Evolutionary conservation across 2,888 invertebrate genomes (phyloP).

Genomic region (Cheiracanthium punctorium): DNA sequence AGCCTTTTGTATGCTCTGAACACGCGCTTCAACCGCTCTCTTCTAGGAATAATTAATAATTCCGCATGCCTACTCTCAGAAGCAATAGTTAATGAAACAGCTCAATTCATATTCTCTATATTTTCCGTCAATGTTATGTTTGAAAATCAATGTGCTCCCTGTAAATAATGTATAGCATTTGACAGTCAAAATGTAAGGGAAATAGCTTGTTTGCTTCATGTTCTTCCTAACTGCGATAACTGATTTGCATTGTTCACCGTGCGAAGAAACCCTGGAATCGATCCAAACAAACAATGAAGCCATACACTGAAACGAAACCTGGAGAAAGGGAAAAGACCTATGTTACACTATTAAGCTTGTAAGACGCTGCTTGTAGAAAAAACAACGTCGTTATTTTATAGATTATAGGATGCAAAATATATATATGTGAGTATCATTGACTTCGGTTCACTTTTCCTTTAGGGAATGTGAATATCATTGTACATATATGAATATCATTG

Average conservation of each 20-base stretch:
- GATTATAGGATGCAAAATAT: not conserved
- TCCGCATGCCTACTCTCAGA: slow-evolving; percentile 45
- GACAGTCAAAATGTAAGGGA: slow-evolving; percentile 30
- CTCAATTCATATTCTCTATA: slow-evolving; percentile 63
- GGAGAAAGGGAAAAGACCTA: slow-evolving; percentile 2
- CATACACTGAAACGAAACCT: slow-evolving; percentile 32
- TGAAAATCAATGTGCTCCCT: slow-evolving; percentile 55
- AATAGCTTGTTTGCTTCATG: slow-evolving; percentile 43
- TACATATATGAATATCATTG: not conserved
- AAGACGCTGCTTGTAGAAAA: not conserved
- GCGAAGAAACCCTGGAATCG: slow-evolving; percentile 25
- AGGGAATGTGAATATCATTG: no score
- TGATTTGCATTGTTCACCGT: slow-evolving; percentile 30
- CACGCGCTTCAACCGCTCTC: slow-evolving; percentile 37
- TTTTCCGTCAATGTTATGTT: slow-evolving; percentile 55
- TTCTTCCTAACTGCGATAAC: slow-evolving; percentile 28
- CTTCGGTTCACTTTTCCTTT: not conserved
- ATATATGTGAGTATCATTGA: not conserved
- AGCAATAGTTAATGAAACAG: slow-evolving; percentile 67
- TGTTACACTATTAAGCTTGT: not conserved
- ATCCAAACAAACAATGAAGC: slow-evolving; percentile 48
- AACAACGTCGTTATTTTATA: slow-evolving; percentile 4
- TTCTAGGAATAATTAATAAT: slow-evolving; percentile 61
- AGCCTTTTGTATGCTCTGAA: slow-evolving; percentile 53
- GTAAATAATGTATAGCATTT: slow-evolving; percentile 30